Base-by-base conservation (phyloP, 2,113 vertebrate species). In the Paralichthys olivaceus region DNA sequence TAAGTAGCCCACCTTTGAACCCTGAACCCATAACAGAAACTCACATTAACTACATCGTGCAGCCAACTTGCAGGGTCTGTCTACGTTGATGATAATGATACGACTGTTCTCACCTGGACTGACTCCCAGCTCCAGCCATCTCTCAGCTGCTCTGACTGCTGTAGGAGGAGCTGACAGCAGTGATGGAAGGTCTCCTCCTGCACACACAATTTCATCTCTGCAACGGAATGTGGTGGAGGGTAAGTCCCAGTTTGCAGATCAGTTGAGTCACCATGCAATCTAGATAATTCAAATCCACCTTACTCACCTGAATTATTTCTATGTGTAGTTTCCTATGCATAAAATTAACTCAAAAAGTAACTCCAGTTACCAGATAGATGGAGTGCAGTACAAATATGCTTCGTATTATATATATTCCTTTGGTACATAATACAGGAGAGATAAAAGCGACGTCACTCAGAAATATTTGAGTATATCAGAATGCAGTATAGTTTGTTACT, bases 51-150 rank as follows among this genome's bases (percentile, higher is more conserved):
- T 13, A 45, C 29, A 64, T 4, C 3, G 1, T 9, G 14, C 49
- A 29, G 43, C 54, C 8, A 29, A n/a, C 13, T 37, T 22, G 7
- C 23, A 57, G 32, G 23, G 6, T 45, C 6, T 17, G 7, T 40
- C 20, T 45, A 1, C 0, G 34, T 17, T 0, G 0, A 14, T 0
- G 14, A 12, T 1, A 56, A 0, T 7, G n/a, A 60, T 1, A 57
- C 20, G 20, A n/a, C 29, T 7, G 11, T 14, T 20, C 84, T 93
- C 93, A 97, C 97, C 95, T 96, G 94, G 49, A 93, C 87, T 1
- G 71, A 73, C 85, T 87, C 94, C 97, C 97, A 98, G 82, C 94
- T 95, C 97, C 97, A 98, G 2, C 93, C 95, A 47, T 98, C 97
- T 26, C 92, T 89, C 78, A 98, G 94, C 79, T 88, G 81, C 68